Evolutionary conservation across 1,140 invertebrate genomes (phyloP), one percentile per base, ranked within the genome.

Genomic region (Drosophila auraria): DNA sequence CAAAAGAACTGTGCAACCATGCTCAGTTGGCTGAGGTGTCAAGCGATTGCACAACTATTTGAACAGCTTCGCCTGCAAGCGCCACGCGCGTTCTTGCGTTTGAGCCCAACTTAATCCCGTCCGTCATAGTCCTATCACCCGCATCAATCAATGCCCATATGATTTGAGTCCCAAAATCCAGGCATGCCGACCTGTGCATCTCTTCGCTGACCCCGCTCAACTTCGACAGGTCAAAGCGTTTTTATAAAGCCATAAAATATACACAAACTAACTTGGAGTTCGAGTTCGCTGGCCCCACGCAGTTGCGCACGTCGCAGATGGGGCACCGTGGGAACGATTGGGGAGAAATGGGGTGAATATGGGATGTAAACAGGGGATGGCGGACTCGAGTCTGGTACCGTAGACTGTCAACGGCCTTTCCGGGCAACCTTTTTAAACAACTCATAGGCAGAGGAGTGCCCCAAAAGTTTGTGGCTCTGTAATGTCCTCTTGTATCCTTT

Each of bases 191-290:
- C 58, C 66, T 58, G 36, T 70, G 80, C 68, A 60, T 64, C 84
- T 87, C 71, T 61, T 40, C 50, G 60, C 63, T 80, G 72, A 83
- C 84, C 73, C 80, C 68, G 68, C 61, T 83, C 64, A 71, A 73
- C 58, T 82, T 76, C 75, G 57, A 57, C 83, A 83, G 83, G 63
- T 77, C 76, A 75, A 70, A 78, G 69, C 77, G 78, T 82, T 87
- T 83, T 87, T 87, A 84, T 87, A 87, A 84, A 84, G 61, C 81
- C 62, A 89, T 87, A 89, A 89, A 89, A 87, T 84, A 89, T 87
- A 87, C 77, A 87, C 65, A 61, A 83, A 66, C 59, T 64, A 56
- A 62, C 68, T 71, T 27, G 49, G 51, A 70, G 50, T 71, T 74
- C 69, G 68, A 57, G 54, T 57, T 57, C 54, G 54, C 54, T 40